A percentile compares a stretch with the other conserved stretches of the same genome.
phyloP scores from a whole-genome alignment of 2,888 invertebrate genomes.

The Athetis lepigone region DNA sequence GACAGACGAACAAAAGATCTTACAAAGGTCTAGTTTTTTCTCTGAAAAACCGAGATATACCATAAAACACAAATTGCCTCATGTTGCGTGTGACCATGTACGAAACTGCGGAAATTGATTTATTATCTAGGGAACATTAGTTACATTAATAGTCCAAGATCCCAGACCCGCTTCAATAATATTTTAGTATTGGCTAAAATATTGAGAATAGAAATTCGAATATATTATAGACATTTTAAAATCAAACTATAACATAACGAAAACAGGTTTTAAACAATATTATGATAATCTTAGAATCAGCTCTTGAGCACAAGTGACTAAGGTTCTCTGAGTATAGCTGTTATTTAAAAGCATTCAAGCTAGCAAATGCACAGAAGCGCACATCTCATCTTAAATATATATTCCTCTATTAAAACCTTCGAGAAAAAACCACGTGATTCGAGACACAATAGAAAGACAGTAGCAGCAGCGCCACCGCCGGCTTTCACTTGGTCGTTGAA shows the following conservation, averaged over 20 bases:
- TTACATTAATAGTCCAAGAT: conserved; percentile 23
- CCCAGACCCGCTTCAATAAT: not conserved
- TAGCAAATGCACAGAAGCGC: not conserved
- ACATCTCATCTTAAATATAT: not conserved
- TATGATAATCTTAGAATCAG: not conserved
- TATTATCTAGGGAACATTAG: conserved; percentile 51
- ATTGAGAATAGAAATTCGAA: too few species aligned
- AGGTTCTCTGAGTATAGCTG: not conserved
- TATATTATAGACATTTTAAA: too few species aligned
- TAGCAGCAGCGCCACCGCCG: too few species aligned
- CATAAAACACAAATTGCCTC: conserved; percentile 44
- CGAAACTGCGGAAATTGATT: conserved; percentile 44
- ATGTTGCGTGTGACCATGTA: conserved; percentile 49
- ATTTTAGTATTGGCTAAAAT: not conserved
- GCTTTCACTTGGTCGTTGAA: too few species aligned
- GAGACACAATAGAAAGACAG: too few species aligned
- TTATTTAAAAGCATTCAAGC: not conserved
- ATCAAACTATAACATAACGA: too few species aligned
- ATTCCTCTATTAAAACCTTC: not conserved
- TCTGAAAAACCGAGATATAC: conserved; percentile 42
- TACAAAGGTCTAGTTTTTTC: not conserved
- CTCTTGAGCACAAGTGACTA: not conserved
- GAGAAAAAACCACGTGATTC: too few species aligned
- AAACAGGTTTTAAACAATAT: not conserved
- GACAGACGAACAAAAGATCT: not conserved